phyloP scores from a whole-genome alignment of 2,888 invertebrate species.

The Callosobruchus maculatus region DNA sequence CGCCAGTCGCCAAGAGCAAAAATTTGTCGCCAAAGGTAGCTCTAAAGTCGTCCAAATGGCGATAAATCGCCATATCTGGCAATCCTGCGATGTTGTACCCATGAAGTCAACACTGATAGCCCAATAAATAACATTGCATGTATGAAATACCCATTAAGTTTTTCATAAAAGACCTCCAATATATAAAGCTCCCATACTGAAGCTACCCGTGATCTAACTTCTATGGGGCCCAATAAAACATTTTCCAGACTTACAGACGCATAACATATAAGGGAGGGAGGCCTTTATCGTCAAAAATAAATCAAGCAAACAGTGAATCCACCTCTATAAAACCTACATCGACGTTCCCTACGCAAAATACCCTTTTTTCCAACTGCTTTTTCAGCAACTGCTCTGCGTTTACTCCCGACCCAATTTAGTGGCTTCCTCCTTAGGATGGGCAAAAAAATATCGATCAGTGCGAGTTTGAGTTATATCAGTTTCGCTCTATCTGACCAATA shows the following conservation, averaged over 20 bases:
- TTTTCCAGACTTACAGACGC: background rate
- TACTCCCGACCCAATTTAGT: background rate
- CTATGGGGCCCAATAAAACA: background rate
- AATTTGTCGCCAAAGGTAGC: no score
- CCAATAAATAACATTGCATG: no score
- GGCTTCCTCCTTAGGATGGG: background rate
- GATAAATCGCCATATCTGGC: no score
- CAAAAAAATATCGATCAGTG: background rate
- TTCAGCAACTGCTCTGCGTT: background rate
- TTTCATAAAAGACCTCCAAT: no score
- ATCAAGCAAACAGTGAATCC: background rate
- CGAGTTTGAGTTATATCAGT: no score
- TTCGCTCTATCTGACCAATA: no score
- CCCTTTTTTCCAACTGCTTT: background rate
- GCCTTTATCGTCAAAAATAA: background rate
- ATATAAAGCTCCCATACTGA: no score
- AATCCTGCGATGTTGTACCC: no score
- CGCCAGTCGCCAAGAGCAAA: no score
- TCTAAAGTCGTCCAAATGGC: no score
- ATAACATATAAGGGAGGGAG: background rate
- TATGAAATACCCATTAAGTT: no score
- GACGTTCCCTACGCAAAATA: background rate
- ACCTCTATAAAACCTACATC: background rate
- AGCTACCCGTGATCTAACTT: background rate
- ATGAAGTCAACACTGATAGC: no score